These are phyloP conservation scores for Mandrillus leucophaeus DNA, from an alignment of 2,113 vertebrate genomes.

Conservation along the genomic window DNA sequence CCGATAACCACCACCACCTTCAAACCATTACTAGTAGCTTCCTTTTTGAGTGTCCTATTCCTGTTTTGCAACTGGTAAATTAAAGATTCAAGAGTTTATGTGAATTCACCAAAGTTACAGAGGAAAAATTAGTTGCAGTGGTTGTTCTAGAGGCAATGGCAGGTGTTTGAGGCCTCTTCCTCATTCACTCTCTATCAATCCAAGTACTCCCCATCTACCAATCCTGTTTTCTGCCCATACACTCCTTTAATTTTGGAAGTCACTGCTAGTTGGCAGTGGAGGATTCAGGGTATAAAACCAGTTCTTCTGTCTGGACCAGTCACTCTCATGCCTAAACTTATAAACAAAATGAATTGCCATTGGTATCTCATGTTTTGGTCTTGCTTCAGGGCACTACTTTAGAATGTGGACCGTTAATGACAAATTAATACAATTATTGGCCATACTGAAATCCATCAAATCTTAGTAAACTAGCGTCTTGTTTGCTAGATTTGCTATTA, in stretches of 20 bases:
- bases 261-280: background rate
- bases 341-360: background rate
- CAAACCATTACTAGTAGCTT: background rate
- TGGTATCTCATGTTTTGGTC: background rate
- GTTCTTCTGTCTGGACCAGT: background rate
- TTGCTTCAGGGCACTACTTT: conserved; percentile 3
- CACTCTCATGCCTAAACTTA: background rate
- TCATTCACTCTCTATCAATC: background rate
- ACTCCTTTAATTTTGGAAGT: background rate
- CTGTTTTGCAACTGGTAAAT: background rate
- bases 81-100: background rate
- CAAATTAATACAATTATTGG: background rate
- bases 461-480: background rate
- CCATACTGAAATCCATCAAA: background rate
- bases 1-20: background rate
- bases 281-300: background rate
- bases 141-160: background rate
- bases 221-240: background rate
- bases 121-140: background rate
- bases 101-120: background rate
- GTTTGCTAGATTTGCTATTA: conserved; percentile 10
- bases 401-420: background rate
- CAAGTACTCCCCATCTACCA: background rate
- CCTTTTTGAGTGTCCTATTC: background rate
- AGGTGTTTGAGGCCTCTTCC: background rate